Conservation (phyloP, 2,113 vertebrate species). For the Heliornis fulica region DNA sequence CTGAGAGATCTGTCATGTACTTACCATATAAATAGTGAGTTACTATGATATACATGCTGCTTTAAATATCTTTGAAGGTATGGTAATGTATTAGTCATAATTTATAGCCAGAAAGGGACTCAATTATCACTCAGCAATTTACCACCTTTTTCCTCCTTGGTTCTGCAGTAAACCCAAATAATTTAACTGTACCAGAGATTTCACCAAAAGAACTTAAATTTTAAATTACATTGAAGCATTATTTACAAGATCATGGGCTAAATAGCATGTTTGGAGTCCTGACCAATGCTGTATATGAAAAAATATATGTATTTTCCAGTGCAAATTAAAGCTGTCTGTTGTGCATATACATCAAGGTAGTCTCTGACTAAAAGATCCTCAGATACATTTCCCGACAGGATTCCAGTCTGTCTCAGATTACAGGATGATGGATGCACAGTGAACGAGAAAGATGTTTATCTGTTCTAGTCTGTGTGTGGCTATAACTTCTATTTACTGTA, state of each 20-base stretch:
- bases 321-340: neutral
- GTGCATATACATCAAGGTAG: neutral
- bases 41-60: neutral
- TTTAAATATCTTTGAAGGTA: conserved; percentile 16
- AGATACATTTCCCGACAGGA: neutral
- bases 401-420: neutral
- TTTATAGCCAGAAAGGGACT: neutral
- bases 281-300: neutral
- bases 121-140: neutral
- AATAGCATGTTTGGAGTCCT: neutral
- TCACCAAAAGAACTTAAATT: neutral
- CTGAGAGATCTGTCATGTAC: neutral
- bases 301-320: neutral
- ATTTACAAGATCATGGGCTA: neutral
- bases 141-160: neutral
- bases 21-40: neutral
- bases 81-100: neutral
- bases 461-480: neutral
- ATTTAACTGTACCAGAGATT: neutral
- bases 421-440: neutral
- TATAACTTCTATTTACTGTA: neutral
- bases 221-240: neutral
- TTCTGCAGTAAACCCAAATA: neutral
- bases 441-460: neutral
- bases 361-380: neutral